These are phyloP conservation scores for Noctua comes DNA, from an alignment of 2,888 invertebrate species.

Conservation along the genomic window DNA sequence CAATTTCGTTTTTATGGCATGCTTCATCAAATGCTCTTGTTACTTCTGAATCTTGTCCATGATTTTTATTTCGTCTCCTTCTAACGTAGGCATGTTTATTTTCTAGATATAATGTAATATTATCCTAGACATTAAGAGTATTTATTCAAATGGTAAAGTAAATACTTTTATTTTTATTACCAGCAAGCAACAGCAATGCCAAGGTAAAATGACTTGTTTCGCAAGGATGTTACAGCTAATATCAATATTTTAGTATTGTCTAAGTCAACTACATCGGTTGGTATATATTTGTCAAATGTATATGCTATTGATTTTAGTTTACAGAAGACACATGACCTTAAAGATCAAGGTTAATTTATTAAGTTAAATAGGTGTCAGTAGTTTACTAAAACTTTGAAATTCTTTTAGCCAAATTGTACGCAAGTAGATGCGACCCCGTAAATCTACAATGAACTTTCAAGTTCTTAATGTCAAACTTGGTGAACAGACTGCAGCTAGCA, in stretches of 20 bases:
- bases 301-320: not conserved
- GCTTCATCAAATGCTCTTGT: not conserved
- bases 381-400: not conserved
- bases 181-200: slow-evolving; percentile 27
- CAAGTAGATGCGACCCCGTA: not conserved
- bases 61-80: not conserved
- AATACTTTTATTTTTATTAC: slow-evolving; percentile 32
- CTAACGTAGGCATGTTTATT: not conserved
- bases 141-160: slow-evolving; percentile 18
- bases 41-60: not conserved
- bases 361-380: not conserved
- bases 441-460: not conserved
- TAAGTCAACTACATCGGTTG: not conserved
- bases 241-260: slow-evolving; percentile 37
- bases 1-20: not conserved
- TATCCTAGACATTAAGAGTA: not conserved
- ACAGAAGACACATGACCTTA: slow-evolving; percentile 15
- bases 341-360: slow-evolving; percentile 31
- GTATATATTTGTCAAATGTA: slow-evolving; percentile 18
- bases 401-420: not conserved
- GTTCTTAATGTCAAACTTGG: not conserved
- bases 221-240: slow-evolving; percentile 36
- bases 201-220: slow-evolving; percentile 31
- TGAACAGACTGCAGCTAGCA: not conserved
- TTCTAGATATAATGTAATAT: not conserved